Conservation (phyloP, 2,113 vertebrate genomes). For the Podarcis raffonei region DNA sequence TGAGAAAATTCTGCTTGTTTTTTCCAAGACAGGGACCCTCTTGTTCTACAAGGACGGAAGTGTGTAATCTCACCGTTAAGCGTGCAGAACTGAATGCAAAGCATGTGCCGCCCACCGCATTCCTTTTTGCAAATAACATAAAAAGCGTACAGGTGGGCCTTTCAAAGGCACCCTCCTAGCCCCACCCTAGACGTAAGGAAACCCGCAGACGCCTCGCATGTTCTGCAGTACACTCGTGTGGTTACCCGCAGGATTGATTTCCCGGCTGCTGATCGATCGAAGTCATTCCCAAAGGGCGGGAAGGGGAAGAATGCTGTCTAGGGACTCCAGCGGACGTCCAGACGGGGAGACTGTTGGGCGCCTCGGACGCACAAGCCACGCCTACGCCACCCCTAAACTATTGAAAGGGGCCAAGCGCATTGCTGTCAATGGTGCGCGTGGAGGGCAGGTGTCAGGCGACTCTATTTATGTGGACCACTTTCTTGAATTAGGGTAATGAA, state of each 20-base stretch:
- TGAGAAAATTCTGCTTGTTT: neutral
- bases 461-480: no score
- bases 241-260: neutral
- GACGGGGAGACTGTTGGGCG: no score
- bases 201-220: neutral
- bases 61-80: no score
- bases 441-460: neutral
- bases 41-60: no score
- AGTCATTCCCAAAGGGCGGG: neutral
- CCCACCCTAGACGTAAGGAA: neutral
- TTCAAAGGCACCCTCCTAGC: neutral
- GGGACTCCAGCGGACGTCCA: neutral
- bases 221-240: neutral
- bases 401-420: no score
- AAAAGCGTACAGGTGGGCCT: neutral
- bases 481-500: no score
- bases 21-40: neutral
- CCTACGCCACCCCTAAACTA: neutral
- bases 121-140: neutral
- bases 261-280: neutral
- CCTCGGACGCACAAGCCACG: neutral
- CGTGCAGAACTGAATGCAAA: neutral
- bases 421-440: neutral
- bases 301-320: no score
- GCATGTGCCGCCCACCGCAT: neutral